phyloP scores from a whole-genome alignment of 2,888 invertebrate genomes.

The Lottia scabra region DNA sequence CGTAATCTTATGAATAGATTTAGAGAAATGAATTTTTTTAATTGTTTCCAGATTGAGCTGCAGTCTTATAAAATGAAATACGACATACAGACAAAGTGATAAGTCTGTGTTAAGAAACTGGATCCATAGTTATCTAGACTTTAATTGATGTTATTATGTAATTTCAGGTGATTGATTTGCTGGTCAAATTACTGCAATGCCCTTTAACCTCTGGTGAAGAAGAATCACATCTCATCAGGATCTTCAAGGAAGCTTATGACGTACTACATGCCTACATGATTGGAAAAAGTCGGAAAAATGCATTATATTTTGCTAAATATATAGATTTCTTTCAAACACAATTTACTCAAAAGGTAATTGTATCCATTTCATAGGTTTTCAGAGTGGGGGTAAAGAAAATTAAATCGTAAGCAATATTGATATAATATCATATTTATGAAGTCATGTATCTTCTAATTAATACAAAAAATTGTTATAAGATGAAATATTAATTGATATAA shows the following conservation, averaged over 20 bases:
- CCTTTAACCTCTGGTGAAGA: conserved; percentile 62
- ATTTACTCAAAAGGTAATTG: conserved; percentile 63
- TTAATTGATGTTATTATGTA: not conserved
- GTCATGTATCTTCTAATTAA: too few relatives aligned
- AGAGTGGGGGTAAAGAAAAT: too few relatives aligned
- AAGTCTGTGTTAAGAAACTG: not conserved
- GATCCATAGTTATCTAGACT: too few relatives aligned
- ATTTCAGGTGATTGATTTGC: conserved; percentile 65
- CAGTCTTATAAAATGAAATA: not conserved
- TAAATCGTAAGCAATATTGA: too few relatives aligned
- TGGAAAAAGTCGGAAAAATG: conserved; percentile 69
- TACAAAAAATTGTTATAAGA: too few relatives aligned
- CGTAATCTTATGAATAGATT: too few relatives aligned
- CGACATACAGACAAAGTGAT: not conserved
- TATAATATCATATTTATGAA: too few relatives aligned
- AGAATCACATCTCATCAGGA: conserved; percentile 61
- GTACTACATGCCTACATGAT: conserved; percentile 69
- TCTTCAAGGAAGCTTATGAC: conserved; percentile 67
- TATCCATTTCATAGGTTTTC: too few relatives aligned
- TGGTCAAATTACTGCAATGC: conserved; percentile 66
- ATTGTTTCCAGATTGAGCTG: too few relatives aligned
- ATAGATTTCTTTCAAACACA: conserved; percentile 70
- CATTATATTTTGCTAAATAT: conserved; percentile 69
- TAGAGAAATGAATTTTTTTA: too few relatives aligned
- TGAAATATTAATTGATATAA: not conserved